Base-by-base conservation (phyloP, 2,888 invertebrate genomes). In the Formica aserva region DNA sequence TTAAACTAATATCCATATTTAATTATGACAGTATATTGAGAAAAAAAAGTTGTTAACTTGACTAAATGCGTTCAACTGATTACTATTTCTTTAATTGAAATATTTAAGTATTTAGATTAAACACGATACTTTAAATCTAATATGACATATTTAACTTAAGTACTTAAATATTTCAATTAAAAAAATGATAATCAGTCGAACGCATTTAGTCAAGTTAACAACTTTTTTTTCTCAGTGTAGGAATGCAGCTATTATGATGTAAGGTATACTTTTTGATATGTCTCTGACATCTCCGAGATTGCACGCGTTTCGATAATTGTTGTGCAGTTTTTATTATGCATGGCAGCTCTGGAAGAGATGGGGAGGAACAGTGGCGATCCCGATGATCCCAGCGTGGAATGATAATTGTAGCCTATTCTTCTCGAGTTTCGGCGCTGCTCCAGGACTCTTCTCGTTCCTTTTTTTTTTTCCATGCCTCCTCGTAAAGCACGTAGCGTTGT, bases 391-490 rank as follows among this genome's bases (percentile, higher is more conserved):
- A 48, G 8, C 2, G 48, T 26, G 65, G 29, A 69, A 82, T 35
- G 32, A 66, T 26, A 45, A 87, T 85, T 60, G 35, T 57, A 66
- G 71, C 35, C 55, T 62, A 18, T 45, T 81, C 57, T 48, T 52
- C 32, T n/a, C 26, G 80, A 77, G 82, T 85, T 90, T 90, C 85
- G 87, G 85, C 84, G 35, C 57, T 80, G 35, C 38, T 48, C 2
- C 48, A 8, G 66, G n/a, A 75, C 85, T 83, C 90, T 91, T 77
- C 65, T 71, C 86, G 66, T 55, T 85, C 65, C 65, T 86, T 86
- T 86, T 87, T 67, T 67, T 72, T 8, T 2, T 15, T 22, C 62
- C 76, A 57, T 74, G 75, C 67, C 87, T 86, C 66, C 87, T 74
- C 85, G 85, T 86, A 88, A 87, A 87, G 76, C 86, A 85, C 75